Conservation (phyloP, 1,140 invertebrate species). For the Mylabris phalerata region DNA sequence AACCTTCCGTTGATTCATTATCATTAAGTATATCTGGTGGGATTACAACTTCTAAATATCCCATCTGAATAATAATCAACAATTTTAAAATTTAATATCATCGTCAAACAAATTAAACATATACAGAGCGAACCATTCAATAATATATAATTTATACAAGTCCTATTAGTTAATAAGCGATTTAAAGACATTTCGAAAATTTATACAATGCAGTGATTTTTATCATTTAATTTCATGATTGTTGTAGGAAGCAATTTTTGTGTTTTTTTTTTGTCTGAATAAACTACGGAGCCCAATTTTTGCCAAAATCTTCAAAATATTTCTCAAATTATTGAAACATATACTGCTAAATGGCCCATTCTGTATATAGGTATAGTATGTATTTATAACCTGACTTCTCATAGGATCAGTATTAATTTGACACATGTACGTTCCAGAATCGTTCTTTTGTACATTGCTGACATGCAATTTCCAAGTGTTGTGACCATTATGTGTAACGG, state of each 20-base stretch:
- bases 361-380: not conserved
- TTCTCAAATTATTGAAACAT: not conserved
- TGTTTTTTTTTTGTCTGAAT: too few relatives aligned
- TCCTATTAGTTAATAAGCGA: too few relatives aligned
- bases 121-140: too few relatives aligned
- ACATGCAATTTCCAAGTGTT: constrained; percentile 88
- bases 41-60: constrained; percentile 73
- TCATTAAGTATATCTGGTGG: constrained; percentile 76
- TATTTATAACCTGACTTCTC: constrained; percentile 66
- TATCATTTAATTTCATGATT: too few relatives aligned
- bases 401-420: constrained; percentile 89
- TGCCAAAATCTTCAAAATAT: too few relatives aligned
- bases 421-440: constrained; percentile 85
- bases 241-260: too few relatives aligned
- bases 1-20: constrained; percentile 48
- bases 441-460: constrained; percentile 79
- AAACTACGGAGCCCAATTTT: too few relatives aligned
- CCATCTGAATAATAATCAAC: constrained; percentile 53
- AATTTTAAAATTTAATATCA: too few relatives aligned
- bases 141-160: too few relatives aligned
- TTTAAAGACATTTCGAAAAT: too few relatives aligned
- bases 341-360: not conserved
- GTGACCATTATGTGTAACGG: constrained; percentile 83
- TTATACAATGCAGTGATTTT: too few relatives aligned
- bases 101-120: too few relatives aligned